phyloP scores from a whole-genome alignment of 2,113 vertebrate species.

The Pica pica region DNA sequence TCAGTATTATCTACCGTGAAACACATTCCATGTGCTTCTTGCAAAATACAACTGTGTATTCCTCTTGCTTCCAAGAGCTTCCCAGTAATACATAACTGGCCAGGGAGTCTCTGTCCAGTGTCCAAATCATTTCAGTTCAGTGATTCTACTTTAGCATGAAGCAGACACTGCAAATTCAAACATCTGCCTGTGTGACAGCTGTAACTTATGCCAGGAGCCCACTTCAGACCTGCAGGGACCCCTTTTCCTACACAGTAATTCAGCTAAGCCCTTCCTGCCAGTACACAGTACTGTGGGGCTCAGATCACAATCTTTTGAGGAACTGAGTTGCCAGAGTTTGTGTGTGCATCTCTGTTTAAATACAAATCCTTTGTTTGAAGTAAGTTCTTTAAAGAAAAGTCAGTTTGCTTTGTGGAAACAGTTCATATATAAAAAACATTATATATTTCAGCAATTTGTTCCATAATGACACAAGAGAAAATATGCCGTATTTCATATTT shows the following conservation, averaged over 20 bases:
- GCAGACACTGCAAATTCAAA: background rate
- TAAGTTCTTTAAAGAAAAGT: background rate
- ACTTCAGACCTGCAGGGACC: background rate
- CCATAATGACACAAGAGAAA: background rate
- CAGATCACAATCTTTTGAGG: background rate
- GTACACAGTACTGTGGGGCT: background rate
- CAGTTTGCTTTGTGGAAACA: background rate
- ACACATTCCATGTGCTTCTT: background rate
- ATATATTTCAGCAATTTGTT: background rate
- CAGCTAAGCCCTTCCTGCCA: background rate
- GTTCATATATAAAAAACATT: background rate
- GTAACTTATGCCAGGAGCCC: background rate
- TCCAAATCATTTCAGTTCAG: background rate
- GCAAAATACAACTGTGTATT: background rate
- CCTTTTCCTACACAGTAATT: background rate
- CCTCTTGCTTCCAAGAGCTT: background rate
- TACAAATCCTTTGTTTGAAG: background rate
- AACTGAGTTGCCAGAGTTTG: background rate
- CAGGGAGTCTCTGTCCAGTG: background rate
- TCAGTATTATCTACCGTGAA: background rate
- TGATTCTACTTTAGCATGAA: background rate
- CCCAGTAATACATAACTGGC: fast-evolving
- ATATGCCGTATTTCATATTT: background rate
- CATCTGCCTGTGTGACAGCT: background rate
- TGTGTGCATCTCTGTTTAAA: background rate